These are phyloP conservation scores for Conus canariensis DNA, from an alignment of 2,888 invertebrate genomes.

Conservation along the genomic window DNA sequence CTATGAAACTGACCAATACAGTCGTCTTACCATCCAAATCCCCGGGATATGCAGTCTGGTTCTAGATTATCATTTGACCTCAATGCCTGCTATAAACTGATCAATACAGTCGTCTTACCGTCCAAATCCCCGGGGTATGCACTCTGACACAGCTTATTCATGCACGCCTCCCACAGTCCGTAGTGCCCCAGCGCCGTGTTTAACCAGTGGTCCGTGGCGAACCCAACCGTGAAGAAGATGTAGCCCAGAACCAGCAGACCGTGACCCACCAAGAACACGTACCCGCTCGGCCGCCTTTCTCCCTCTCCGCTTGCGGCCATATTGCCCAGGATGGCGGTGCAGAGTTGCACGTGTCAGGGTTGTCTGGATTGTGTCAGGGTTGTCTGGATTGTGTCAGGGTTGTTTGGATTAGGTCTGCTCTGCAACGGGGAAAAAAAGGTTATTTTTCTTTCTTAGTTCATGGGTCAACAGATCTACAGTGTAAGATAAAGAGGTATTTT, in stretches of 20 bases:
- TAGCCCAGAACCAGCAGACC: slow-evolving; percentile 32
- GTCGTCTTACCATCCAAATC: background rate
- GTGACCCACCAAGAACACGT: slow-evolving; percentile 25
- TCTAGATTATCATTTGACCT: too few species aligned
- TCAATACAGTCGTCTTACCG: background rate
- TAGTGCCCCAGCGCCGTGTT: background rate
- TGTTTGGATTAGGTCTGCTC: too few species aligned
- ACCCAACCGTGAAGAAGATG: slow-evolving; percentile 37
- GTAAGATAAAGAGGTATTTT: too few species aligned
- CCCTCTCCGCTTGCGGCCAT: slow-evolving; percentile 7
- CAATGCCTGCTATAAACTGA: too few species aligned
- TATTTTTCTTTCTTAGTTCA: too few species aligned
- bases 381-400: too few species aligned
- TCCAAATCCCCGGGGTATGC: background rate
- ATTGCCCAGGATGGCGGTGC: background rate
- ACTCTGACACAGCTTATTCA: background rate
- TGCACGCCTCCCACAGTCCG: slow-evolving; percentile 4
- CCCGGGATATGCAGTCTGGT: background rate
- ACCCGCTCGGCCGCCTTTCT: background rate
- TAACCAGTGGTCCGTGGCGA: slow-evolving; percentile 32
- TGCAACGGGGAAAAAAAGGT: too few species aligned
- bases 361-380: too few species aligned
- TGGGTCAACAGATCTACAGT: too few species aligned
- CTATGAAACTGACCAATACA: too few species aligned
- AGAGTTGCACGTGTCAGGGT: too few species aligned